Conservation (phyloP, 2,113 vertebrate species). For the Anarrhichthys ocellatus region DNA sequence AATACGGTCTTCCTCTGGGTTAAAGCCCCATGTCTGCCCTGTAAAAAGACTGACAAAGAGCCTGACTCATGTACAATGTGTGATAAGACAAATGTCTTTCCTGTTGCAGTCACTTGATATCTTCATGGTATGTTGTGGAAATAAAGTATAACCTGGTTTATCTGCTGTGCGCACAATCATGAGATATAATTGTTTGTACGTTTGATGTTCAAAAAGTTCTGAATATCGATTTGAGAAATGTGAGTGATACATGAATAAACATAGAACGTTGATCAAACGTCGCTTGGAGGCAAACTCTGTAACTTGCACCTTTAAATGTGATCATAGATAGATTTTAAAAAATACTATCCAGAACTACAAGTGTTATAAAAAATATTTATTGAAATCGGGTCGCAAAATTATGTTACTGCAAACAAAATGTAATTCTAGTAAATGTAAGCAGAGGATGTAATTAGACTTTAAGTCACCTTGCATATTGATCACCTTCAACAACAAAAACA, state of each 20-base stretch:
- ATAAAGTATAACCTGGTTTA: conserved; percentile 75
- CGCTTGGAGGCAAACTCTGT: not conserved
- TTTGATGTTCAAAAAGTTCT: conserved; percentile 43
- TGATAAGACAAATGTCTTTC: conserved; percentile 45
- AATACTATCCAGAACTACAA: too few relatives aligned
- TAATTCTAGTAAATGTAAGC: not conserved
- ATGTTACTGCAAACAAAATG: not conserved
- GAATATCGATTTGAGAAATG: conserved; percentile 59
- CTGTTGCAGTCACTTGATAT: conserved; percentile 66
- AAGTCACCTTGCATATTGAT: not conserved
- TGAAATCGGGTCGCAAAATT: not conserved
- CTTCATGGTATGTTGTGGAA: conserved; percentile 70
- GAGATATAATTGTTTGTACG: conserved; percentile 54
- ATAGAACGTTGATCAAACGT: conserved; percentile 32
- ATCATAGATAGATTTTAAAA: not conserved
- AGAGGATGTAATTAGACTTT: not conserved
- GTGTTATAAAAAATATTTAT: not conserved
- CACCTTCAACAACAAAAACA: not conserved
- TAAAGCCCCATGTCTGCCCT: conserved; percentile 16
- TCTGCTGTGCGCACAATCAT: conserved; percentile 71
- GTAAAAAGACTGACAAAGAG: conserved; percentile 36
- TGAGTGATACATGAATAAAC: conserved; percentile 62
- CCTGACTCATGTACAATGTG: conserved; percentile 49
- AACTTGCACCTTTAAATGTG: not conserved
- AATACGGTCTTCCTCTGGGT: conserved; percentile 9